These are phyloP conservation scores for Pongo pygmaeus DNA, from an alignment of 2,113 vertebrate genomes.

Conservation along the genomic window DNA sequence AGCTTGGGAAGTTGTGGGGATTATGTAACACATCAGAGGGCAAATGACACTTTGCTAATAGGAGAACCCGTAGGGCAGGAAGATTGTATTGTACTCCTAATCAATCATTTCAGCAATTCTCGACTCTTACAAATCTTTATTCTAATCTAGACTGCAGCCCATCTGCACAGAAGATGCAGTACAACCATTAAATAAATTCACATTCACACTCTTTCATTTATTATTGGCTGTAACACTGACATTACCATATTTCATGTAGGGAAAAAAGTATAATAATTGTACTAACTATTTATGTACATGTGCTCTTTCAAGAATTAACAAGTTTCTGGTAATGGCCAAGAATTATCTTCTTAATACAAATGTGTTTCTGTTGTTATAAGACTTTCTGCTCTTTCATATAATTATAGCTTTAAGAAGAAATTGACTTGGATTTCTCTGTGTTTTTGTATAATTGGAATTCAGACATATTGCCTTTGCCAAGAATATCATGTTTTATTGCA, in stretches of 20 bases:
- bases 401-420: background rate
- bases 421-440: background rate
- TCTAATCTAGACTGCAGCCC: constrained; percentile 43
- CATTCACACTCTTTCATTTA: constrained; percentile 34
- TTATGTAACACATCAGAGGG: background rate
- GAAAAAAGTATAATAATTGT: background rate
- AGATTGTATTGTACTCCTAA: background rate
- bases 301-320: constrained; percentile 11
- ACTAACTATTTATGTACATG: background rate
- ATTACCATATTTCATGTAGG: constrained; percentile 21
- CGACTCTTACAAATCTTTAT: constrained; percentile 11
- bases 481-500: background rate
- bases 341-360: constrained; percentile 34
- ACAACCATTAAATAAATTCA: constrained; percentile 50
- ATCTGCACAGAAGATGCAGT: constrained; percentile 4
- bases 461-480: constrained; percentile 5
- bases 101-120: constrained; percentile 32
- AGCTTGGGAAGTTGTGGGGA: background rate
- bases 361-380: background rate
- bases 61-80: background rate
- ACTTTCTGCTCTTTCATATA: constrained; percentile 8
- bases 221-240: constrained; percentile 18
- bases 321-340: background rate
- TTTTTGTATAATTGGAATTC: constrained; percentile 1
- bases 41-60: background rate